Percentiles rank a stretch among this genome's conserved stretches.
These are phyloP conservation scores for Samia ricini DNA, from an alignment of 1,140 invertebrate species.

Conservation along the genomic window DNA sequence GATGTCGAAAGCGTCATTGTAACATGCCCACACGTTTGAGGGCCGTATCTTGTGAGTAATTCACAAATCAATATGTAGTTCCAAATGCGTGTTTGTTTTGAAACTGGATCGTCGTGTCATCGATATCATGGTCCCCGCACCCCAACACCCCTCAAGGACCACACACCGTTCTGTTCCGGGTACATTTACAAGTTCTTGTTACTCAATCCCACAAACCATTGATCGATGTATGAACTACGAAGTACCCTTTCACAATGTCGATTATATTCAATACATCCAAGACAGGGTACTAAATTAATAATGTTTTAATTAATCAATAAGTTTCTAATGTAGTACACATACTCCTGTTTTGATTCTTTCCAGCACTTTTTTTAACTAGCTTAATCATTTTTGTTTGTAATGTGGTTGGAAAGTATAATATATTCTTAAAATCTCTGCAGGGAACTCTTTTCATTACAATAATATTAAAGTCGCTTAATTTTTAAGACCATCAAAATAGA, in stretches of 20 bases:
- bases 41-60: constrained; percentile 1
- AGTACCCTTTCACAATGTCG: neutral
- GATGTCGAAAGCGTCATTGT: neutral
- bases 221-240: constrained; percentile 6
- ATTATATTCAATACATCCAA: no score
- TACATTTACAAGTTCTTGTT: constrained; percentile 21
- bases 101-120: constrained; percentile 29
- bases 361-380: no score
- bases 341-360: no score
- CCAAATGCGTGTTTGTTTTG: constrained; percentile 33
- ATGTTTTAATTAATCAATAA: no score
- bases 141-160: constrained; percentile 18
- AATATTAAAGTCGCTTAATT: no score
- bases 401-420: no score
- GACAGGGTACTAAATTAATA: no score
- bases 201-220: constrained; percentile 12
- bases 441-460: no score
- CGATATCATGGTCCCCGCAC: constrained; percentile 15
- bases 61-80: constrained; percentile 30
- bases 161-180: constrained; percentile 35
- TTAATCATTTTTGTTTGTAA: no score
- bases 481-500: no score
- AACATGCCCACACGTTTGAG: neutral
- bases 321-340: no score
- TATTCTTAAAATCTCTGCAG: no score